These are phyloP conservation scores for Trididemnum miniatum DNA, from an alignment of 23 tunicate species.

Conservation along the genomic window DNA sequence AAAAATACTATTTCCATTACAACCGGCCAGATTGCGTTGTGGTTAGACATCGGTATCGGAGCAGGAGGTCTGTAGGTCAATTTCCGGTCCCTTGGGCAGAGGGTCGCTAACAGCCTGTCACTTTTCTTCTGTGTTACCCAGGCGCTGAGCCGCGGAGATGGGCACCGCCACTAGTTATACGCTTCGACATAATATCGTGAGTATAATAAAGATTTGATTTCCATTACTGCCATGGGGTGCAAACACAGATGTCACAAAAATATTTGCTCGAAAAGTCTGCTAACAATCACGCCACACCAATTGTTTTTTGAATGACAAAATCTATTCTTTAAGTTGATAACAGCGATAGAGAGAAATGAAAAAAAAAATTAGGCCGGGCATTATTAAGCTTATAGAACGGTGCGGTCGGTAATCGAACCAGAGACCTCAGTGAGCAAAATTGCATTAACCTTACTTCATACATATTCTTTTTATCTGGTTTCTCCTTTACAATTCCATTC, in stretches of 20 bases:
- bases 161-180: conserved; percentile 4
- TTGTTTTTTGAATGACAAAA: too few species aligned
- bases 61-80: not conserved
- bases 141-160: conserved; percentile 1
- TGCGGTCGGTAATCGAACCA: too few species aligned
- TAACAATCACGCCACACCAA: too few species aligned
- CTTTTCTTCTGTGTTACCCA: conserved; percentile 1
- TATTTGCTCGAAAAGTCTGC: too few species aligned
- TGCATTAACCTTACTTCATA: conserved; percentile 18
- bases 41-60: not conserved
- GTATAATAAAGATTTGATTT: conserved; percentile 8
- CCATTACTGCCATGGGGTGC: not conserved
- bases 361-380: too few species aligned
- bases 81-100: not conserved
- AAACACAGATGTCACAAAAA: too few species aligned
- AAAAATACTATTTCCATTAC: too few species aligned
- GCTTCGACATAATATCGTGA: not conserved
- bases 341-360: too few species aligned
- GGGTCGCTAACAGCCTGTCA: not conserved
- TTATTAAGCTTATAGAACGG: too few species aligned
- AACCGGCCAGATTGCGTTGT: not conserved
- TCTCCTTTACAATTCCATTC: conserved; percentile 40
- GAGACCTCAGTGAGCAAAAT: too few species aligned
- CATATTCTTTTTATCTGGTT: conserved; percentile 30
- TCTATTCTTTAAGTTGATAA: too few species aligned